These are phyloP conservation scores for Lasioglossum calceatum DNA, from an alignment of 2,888 invertebrate genomes.

Conservation along the genomic window DNA sequence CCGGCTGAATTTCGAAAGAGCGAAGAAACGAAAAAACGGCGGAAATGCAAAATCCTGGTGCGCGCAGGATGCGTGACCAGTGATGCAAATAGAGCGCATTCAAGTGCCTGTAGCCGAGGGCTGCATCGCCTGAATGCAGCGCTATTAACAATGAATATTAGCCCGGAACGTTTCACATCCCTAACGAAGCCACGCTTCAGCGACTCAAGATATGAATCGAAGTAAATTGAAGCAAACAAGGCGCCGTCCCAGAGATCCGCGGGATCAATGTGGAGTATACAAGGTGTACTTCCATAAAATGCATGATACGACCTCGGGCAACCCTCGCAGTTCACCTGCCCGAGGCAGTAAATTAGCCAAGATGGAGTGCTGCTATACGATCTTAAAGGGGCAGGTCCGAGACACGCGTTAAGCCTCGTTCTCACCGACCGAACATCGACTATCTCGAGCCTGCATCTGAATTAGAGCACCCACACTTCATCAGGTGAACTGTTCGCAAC, in stretches of 20 bases:
- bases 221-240: slow-evolving; percentile 8
- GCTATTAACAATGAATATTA: neutral
- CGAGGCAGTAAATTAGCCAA: slow-evolving; percentile 62
- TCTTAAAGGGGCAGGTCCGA: slow-evolving; percentile 67
- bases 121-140: neutral
- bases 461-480: neutral
- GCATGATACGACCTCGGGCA: slow-evolving; percentile 70
- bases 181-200: slow-evolving; percentile 1
- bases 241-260: neutral
- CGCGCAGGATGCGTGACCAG: neutral
- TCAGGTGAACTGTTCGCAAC: neutral
- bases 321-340: slow-evolving; percentile 66
- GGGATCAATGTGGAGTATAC: slow-evolving; percentile 38
- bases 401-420: slow-evolving; percentile 30
- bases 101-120: neutral
- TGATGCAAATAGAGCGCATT: neutral
- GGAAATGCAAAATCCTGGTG: neutral
- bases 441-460: neutral
- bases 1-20: neutral
- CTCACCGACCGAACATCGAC: slow-evolving; percentile 36
- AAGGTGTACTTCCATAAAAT: slow-evolving; percentile 28
- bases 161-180: neutral
- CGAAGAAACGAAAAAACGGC: neutral
- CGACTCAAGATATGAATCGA: neutral
- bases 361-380: slow-evolving; percentile 49